A percentile compares a stretch with the other conserved stretches of the same genome.
Evolutionary conservation across 2,113 vertebrate genomes (phyloP).

Genomic region (Ceyx melanurus): DNA sequence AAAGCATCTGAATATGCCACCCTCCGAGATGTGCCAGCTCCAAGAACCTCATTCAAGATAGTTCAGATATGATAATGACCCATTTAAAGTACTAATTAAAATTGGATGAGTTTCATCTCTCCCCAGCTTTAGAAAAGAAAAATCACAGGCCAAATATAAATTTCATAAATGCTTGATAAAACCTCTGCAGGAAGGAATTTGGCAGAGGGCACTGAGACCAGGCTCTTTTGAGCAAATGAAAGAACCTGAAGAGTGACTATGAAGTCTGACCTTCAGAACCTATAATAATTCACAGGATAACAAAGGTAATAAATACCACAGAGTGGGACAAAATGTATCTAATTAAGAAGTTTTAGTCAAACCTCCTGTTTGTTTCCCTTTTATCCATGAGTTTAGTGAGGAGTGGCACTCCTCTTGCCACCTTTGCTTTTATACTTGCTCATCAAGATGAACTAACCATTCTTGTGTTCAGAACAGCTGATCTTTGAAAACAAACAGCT

Average conservation of each 20-base stretch:
- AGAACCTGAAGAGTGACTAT: neutral
- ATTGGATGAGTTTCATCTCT: slow-evolving; percentile 17
- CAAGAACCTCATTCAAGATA: slow-evolving; percentile 22
- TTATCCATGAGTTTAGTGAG: neutral
- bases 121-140: slow-evolving; percentile 24
- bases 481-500: neutral
- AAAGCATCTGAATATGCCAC: neutral
- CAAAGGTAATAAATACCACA: neutral
- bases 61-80: slow-evolving; percentile 43
- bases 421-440: neutral
- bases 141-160: slow-evolving; percentile 28
- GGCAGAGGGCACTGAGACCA: neutral
- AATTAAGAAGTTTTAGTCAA: neutral
- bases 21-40: neutral
- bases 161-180: slow-evolving; percentile 38
- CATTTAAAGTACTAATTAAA: slow-evolving; percentile 59
- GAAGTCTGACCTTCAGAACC: slow-evolving; percentile 26
- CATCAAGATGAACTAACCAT: neutral
- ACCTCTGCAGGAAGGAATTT: neutral
- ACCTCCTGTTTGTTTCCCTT: neutral
- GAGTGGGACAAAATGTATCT: neutral
- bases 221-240: neutral
- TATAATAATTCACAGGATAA: neutral
- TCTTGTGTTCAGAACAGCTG: neutral
- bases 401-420: neutral